Conservation (phyloP, 2,113 vertebrate genomes). For the Oryzias woworae region DNA sequence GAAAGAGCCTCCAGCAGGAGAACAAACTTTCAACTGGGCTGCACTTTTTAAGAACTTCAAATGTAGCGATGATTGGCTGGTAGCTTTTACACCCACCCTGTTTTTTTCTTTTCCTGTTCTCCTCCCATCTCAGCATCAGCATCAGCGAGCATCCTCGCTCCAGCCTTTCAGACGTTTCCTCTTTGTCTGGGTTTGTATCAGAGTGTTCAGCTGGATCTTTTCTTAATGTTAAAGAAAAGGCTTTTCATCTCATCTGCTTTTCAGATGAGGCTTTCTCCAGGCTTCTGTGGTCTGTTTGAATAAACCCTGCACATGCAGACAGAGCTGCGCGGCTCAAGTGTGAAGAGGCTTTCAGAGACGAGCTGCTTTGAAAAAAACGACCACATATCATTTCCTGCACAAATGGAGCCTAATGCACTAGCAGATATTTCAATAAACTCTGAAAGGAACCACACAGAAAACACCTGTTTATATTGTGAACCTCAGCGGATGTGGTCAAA, state of each 20-base stretch:
- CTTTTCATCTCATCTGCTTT: slow-evolving; percentile 50
- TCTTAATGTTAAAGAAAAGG: slow-evolving; percentile 30
- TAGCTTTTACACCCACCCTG: slow-evolving; percentile 15
- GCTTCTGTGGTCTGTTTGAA: slow-evolving; percentile 22
- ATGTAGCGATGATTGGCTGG: slow-evolving; percentile 1
- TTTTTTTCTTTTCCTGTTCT: slow-evolving; percentile 30
- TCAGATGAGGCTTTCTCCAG: slow-evolving; percentile 44
- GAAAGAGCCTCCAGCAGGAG: too few relatives aligned
- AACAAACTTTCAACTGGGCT: too few relatives aligned
- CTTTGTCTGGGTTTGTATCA: slow-evolving; percentile 12
- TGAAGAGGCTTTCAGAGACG: slow-evolving; percentile 23
- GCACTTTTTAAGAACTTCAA: too few relatives aligned
- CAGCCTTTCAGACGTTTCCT: slow-evolving; percentile 36
- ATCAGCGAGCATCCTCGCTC: slow-evolving; percentile 50
- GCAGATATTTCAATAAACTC: too few relatives aligned
- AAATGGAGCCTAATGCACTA: too few relatives aligned
- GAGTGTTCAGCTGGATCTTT: slow-evolving; percentile 41
- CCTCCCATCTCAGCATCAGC: slow-evolving; percentile 27
- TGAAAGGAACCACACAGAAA: too few relatives aligned
- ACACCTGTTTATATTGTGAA: too few relatives aligned
- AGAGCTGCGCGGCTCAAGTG: slow-evolving; percentile 35
- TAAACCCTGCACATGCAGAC: slow-evolving; percentile 29
- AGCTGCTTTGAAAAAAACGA: neutral
- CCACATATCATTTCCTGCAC: too few relatives aligned
- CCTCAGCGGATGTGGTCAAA: too few relatives aligned